Evolutionary conservation across 2,113 vertebrate species (phyloP).

Genomic region (Mastomys natalensis): DNA sequence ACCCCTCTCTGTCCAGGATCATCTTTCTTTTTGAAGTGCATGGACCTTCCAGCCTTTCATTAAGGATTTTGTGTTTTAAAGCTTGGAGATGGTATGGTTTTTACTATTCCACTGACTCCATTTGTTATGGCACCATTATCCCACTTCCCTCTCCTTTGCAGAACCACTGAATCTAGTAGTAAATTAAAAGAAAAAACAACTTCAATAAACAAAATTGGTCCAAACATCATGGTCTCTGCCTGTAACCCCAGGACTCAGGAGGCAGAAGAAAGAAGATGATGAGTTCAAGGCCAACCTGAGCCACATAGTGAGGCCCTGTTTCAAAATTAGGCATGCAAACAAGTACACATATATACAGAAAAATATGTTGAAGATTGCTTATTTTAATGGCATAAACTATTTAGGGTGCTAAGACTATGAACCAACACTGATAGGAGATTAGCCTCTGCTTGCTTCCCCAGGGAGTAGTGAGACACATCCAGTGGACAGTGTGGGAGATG

Average conservation of each 20-base stretch:
- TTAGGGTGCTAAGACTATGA: not conserved
- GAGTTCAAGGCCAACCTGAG: not conserved
- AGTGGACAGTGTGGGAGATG: conserved; percentile 86
- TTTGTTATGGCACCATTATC: not conserved
- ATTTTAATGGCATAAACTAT: not conserved
- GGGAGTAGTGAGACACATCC: conserved; percentile 89
- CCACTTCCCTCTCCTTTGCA: not conserved
- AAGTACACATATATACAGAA: not conserved
- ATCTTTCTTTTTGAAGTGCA: not conserved
- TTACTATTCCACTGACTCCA: not conserved
- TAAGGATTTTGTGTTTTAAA: conserved; percentile 47
- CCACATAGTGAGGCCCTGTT: not conserved
- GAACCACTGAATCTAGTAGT: not conserved
- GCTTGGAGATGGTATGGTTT: not conserved
- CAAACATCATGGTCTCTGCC: not conserved
- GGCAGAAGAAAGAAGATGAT: not conserved
- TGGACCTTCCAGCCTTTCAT: not conserved
- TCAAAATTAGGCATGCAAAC: not conserved
- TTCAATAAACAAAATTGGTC: not conserved
- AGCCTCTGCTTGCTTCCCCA: conserved; percentile 63
- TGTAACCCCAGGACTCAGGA: not conserved
- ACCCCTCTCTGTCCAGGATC: not conserved
- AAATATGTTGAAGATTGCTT: not conserved
- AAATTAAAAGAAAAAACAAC: not conserved
- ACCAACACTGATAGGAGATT: not conserved